Conservation (phyloP, 1,140 invertebrate genomes). For the Drosophila auraria region DNA sequence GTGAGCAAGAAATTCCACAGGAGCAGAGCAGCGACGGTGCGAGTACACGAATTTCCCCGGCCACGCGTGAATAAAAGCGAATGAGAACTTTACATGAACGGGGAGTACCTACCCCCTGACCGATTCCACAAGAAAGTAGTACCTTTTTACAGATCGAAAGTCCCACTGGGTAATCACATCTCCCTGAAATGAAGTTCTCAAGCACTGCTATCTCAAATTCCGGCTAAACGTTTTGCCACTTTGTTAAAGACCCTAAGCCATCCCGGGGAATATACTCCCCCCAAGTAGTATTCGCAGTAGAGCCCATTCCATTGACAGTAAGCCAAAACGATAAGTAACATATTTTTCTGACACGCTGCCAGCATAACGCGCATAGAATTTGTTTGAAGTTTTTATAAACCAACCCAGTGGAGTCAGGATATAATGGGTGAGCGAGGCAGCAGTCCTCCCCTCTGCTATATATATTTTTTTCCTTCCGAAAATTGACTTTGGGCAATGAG, state of each 20-base stretch:
- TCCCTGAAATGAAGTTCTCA: constrained; percentile 34
- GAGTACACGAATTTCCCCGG: too few species aligned
- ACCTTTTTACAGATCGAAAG: too few species aligned
- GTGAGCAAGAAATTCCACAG: too few species aligned
- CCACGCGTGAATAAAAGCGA: too few species aligned
- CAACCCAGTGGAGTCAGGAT: constrained; percentile 26
- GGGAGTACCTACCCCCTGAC: too few species aligned
- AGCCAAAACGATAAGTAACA: constrained; percentile 72
- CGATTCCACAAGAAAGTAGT: too few species aligned
- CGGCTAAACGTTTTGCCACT: constrained; percentile 38
- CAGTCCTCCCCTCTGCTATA: constrained; percentile 23
- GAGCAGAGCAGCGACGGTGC: too few species aligned
- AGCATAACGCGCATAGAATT: constrained; percentile 68
- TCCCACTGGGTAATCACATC: constrained; percentile 13
- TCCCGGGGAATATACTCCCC: constrained; percentile 5
- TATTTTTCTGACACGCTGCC: constrained; percentile 77
- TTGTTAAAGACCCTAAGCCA: constrained; percentile 30
- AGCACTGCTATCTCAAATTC: constrained; percentile 18
- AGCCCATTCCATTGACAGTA: constrained; percentile 44
- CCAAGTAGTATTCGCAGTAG: constrained; percentile 4
- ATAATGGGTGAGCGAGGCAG: constrained; percentile 13
- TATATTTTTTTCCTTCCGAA: constrained; percentile 57
- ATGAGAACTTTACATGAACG: too few species aligned
- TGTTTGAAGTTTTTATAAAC: constrained; percentile 78
- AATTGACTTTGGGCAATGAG: constrained; percentile 82